Base-by-base conservation (phyloP, 2,113 vertebrate species). In the Trichechus manatus region DNA sequence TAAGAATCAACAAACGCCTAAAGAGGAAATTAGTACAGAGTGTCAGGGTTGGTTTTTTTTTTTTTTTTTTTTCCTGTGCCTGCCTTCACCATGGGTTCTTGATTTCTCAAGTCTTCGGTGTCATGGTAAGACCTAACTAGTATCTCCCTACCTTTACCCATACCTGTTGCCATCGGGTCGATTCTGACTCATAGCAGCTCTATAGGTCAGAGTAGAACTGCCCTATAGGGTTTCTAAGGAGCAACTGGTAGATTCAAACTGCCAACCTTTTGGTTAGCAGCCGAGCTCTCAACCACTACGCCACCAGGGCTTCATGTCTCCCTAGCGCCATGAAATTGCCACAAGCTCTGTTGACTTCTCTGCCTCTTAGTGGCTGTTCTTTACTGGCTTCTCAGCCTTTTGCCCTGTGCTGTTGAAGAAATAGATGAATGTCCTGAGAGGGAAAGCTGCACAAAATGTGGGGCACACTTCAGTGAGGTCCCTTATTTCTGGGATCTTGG, bases 1-100 rank as follows among this genome's bases (percentile, higher is more conserved):
- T 94, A 89, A 92, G 61, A 89, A 77, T 81, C 0, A 13, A 92
- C 72, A 89, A 20, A 56, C 87, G 15, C 20, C 72, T 93, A 17
- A 61, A 93, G 86, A 59, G 77, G n/a, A 90, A 85, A 96, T 89
- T 22, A 53, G 63, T 75, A 81, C 31, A 75, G 56, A 36, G 47
- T 86, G 47, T 10, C 17, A 22, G 13, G 31, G 39, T 39, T 80
- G 89, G 13, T 53, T 53, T 53, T 56, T 56, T 17, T 15, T 11
- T 56, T 56, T 15, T 14, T 56, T 56, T 56, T 95, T 44, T 85
- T 88, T 88, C 93, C 64, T 89, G 39, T 94, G 79, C 64, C 72
- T 85, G 8, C 44, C 8, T 92, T 89, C 61, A 61, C 59, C 59
- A 9, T 87, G 72, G 75, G 25, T 77, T 89, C 59, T 87, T 90